Base-by-base conservation (phyloP, 2,888 invertebrate species). In the Pseudoips prasinana region DNA sequence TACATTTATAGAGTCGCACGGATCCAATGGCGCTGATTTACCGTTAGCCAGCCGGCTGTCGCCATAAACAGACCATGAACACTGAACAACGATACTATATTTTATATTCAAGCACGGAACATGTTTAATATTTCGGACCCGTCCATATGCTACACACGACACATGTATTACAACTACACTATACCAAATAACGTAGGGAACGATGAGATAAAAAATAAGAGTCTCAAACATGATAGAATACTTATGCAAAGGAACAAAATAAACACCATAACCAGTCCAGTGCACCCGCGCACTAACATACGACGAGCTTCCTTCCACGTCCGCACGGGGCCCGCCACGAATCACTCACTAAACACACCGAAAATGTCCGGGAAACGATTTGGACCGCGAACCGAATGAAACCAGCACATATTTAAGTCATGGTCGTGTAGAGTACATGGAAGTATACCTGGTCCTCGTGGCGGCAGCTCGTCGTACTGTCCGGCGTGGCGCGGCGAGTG, bases 401-500 rank as follows among this genome's bases (percentile, higher is more conserved):
- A n/a, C 20, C n/a, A n/a, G 20, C 14, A 14, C 20, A 5, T 3
- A n/a, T 20, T 20, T 20, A 20, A 20, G 20, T 20, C 7, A 20
- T 20, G 20, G 7, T n/a, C 14, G 14, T n/a, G 20, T 2, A n/a
- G 25, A 8, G 9, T 10, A 7, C 40, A 31, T 40, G 9, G 31
- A 8, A 25, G 34, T 39, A 33, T 84, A 89, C 89, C 88, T 89
- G 89, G 88, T 60, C 88, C 86, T 63, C 86, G 81, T 57, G 86
- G 87, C 52, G 89, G 87, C 48, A 88, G 80, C 53, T 76, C 69
- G 46, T 75, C 75, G 76, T 67, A 58, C 60, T 87, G 85, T 47
- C 75, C 74, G 63, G 72, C 70, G 80, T 84, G 83, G 46, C 89
- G 85, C 57, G 85, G 69, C 82, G 87, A 82, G 83, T 83, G 88